Base-by-base conservation (phyloP, 1,140 invertebrate species). In the Plodia interpunctella region DNA sequence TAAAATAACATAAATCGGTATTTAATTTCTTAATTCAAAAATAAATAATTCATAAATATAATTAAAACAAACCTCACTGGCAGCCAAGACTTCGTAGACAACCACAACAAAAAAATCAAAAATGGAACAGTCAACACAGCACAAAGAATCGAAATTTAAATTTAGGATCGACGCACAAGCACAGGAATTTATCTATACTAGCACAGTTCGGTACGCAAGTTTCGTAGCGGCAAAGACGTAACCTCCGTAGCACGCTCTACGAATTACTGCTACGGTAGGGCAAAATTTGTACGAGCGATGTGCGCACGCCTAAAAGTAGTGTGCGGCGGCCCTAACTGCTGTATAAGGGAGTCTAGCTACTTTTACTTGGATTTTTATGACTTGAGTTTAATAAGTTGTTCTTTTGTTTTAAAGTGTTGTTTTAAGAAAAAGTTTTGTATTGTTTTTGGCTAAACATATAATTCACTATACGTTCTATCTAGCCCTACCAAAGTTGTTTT, bases 251-350 rank as follows among this genome's bases (percentile, higher is more conserved):
- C 30, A 62, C 54, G 56, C 71, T 72, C 81, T 82, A 78, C 79
- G 76, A 74, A 72, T 60, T 63, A 84, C 81, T 84, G 74, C 58
- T 62, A 75, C 73, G 73, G 74, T 70, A 71, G 57, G 61, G 57
- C 49, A 38, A 50, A 49, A 49, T 21, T 44, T 49, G 52, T 21
- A 10, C 63, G 32, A 30, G 15, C 21, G 51, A 44, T 64, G 60
- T 72, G 69, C 69, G 69, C 69, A 68, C 55, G 56, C 56, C 63
- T 63, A 69, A 60, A 62, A 60, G n/a, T 55, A 61, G 49, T 57
- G 56, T 57, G 28, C 20, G 20, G 13, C 25, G 30, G 56, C 56
- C 56, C 55, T 57, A 49, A 57, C n/a, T n/a, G 32, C 32, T 35
- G 32, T 35, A 35, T 35, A 35, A 5, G 9, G 32, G 10, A 35